Conservation (phyloP, 1,140 invertebrate genomes). For the Drosophila subobscura region DNA sequence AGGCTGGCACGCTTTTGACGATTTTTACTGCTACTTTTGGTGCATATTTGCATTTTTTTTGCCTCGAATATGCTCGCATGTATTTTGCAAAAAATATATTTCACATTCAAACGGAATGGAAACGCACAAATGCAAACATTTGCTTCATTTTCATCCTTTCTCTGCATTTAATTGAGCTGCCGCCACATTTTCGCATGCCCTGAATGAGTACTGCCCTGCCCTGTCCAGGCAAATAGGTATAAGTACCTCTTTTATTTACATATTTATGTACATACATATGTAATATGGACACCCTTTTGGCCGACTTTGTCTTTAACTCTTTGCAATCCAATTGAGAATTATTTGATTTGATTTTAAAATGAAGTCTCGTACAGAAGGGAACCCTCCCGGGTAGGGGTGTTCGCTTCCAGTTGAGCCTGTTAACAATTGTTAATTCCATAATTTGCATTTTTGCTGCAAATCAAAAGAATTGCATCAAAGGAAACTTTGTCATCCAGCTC, state of each 20-base stretch:
- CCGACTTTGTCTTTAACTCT: too few species aligned
- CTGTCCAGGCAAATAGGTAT: too few species aligned
- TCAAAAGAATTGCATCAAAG: constrained; percentile 36
- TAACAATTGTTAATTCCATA: background rate
- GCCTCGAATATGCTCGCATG: constrained; percentile 15
- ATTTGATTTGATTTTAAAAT: too few species aligned
- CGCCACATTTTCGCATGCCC: constrained; percentile 29
- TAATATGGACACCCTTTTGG: too few species aligned
- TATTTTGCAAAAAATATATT: constrained; percentile 68
- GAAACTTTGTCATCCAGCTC: background rate
- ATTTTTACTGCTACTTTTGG: constrained; percentile 28
- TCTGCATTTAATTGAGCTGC: constrained; percentile 38
- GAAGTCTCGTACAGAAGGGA: too few species aligned
- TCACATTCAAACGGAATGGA: constrained; percentile 65
- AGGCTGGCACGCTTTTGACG: constrained; percentile 66
- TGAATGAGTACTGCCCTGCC: too few species aligned
- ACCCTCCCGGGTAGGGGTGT: background rate
- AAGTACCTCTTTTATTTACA: too few species aligned
- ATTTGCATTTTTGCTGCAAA: background rate
- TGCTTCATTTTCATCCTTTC: constrained; percentile 37
- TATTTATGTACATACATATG: too few species aligned
- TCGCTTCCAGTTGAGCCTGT: background rate
- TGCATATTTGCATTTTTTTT: constrained; percentile 30
- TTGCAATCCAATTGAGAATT: too few species aligned
- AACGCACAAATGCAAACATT: constrained; percentile 76